Evolutionary conservation across 2,113 vertebrate genomes (phyloP), one percentile per base, ranked within the genome.

Genomic region (Rhineura floridana): DNA sequence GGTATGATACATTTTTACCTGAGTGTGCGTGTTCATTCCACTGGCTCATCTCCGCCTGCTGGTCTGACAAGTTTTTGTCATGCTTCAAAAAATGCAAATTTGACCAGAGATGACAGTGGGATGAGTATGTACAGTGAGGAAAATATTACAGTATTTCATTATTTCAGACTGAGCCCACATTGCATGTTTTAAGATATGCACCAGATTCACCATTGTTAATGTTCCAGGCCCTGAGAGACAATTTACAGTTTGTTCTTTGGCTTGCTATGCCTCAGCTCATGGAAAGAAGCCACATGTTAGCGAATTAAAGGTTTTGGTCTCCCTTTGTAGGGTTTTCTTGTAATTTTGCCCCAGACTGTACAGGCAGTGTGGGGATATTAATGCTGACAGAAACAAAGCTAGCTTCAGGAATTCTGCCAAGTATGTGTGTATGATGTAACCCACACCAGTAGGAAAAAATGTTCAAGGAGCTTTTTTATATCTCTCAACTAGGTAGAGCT

Each of bases 261-360:
- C 9, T 87, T 42, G 69, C 28, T 90, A 21, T 88, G 84, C 87
- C 69, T 87, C 6, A 48, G 48, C n/a, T 36, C 75, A 0, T 62
- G 88, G 69, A 87, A 87, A 75, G 50, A 30, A 92, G 28, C 23
- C 69, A 82, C 67, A 2, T 65, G 39, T n/a, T 89, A 90, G 23
- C 73, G 73, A 62, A 80, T 70, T 33, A 63, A n/a, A 84, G 76
- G 28, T 36, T 87, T 90, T 90, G 23, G 28, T 69, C 86, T 91
- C 72, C 48, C 59, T 84, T 81, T 86, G 76, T 30, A 73, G 15
- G 33, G 90, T 12, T 52, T 12, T 39, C 17, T 13, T 44, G 3
- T 65, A 10, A 28, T 65, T 33, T 21, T 46, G 2, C 62, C 73
- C 59, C n/a, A 62, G 63, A 86, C 85, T 88, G 63, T 48, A 65